These are phyloP conservation scores for Cebidichthys violaceus DNA, from an alignment of 2,113 vertebrate species.

Conservation along the genomic window DNA sequence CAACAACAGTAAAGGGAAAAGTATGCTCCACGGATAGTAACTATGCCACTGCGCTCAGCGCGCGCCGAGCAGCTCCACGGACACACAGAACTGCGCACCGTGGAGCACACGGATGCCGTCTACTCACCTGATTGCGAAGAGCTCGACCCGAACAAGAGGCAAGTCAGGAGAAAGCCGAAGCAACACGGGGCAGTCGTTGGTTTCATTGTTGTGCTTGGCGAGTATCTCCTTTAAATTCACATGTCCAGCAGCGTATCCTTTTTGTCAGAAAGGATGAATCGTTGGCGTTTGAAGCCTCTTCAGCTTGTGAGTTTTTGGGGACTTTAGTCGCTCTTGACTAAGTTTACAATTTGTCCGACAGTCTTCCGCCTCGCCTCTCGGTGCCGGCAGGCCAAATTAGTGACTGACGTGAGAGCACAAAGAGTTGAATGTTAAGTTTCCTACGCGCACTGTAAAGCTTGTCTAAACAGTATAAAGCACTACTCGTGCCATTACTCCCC, in stretches of 20 bases:
- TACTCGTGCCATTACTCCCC: conserved; percentile 83
- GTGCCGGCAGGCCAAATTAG: conserved; percentile 9
- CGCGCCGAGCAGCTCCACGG: conserved; percentile 58
- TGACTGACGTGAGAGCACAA: conserved; percentile 34
- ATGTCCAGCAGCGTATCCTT: conserved; percentile 83
- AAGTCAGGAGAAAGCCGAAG: conserved; percentile 86
- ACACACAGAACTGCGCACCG: conserved; percentile 38
- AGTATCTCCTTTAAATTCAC: conserved; percentile 83
- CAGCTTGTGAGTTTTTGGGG: conserved; percentile 65
- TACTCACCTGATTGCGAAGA: conserved; percentile 93
- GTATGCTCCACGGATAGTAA: conserved; percentile 11
- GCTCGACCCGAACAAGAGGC: conserved; percentile 82
- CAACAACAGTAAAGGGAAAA: background rate
- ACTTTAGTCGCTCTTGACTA: conserved; percentile 62
- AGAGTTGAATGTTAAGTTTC: conserved; percentile 54
- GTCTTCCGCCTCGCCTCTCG: conserved; percentile 29
- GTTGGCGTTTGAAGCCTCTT: conserved; percentile 49
- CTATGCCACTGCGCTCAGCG: conserved; percentile 52
- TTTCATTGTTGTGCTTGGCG: conserved; percentile 81
- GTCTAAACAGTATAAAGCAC: conserved; percentile 77
- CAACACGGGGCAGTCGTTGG: conserved; percentile 81
- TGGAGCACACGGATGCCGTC: conserved; percentile 29
- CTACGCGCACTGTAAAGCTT: conserved; percentile 66
- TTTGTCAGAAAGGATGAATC: conserved; percentile 42
- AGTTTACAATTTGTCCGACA: conserved; percentile 64